Conservation (phyloP, 2,888 invertebrate genomes). For the Melanotus villosus region DNA sequence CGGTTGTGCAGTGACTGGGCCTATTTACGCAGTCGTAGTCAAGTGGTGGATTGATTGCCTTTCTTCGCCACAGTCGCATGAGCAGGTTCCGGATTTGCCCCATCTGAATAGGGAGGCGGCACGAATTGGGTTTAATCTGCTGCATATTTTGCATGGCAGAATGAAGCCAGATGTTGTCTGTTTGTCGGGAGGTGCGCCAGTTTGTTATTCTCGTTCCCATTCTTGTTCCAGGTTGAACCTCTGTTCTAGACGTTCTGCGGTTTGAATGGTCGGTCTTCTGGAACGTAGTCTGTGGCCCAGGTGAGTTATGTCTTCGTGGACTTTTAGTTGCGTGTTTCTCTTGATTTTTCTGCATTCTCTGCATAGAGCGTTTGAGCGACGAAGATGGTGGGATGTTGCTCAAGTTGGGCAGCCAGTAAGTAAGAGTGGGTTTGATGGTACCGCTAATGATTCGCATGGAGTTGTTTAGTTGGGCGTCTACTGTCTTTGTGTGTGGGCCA, state of each 20-base stretch:
- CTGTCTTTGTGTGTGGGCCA: background rate
- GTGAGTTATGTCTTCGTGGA: no score
- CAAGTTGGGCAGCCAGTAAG: background rate
- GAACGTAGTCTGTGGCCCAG: background rate
- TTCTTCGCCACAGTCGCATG: no score
- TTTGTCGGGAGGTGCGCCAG: background rate
- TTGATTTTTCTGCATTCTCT: background rate
- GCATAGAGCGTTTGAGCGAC: slow-evolving; percentile 1
- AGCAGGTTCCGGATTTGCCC: no score
- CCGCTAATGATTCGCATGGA: background rate
- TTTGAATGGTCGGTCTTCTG: no score
- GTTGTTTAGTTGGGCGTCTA: background rate
- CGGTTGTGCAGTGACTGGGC: no score
- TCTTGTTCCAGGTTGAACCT: background rate
- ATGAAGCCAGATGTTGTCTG: background rate
- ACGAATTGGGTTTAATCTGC: background rate
- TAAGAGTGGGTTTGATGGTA: background rate
- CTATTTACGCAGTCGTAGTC: no score
- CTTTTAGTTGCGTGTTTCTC: no score
- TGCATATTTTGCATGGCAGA: background rate
- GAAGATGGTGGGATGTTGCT: background rate
- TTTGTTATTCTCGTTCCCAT: background rate
- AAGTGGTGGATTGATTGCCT: no score
- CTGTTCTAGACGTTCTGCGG: no score
- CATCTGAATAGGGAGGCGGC: no score